A percentile compares a stretch with the other conserved stretches of the same genome.
Evolutionary conservation across 2,113 vertebrate genomes (phyloP).

Genomic region (Crotophaga sulcirostris): DNA sequence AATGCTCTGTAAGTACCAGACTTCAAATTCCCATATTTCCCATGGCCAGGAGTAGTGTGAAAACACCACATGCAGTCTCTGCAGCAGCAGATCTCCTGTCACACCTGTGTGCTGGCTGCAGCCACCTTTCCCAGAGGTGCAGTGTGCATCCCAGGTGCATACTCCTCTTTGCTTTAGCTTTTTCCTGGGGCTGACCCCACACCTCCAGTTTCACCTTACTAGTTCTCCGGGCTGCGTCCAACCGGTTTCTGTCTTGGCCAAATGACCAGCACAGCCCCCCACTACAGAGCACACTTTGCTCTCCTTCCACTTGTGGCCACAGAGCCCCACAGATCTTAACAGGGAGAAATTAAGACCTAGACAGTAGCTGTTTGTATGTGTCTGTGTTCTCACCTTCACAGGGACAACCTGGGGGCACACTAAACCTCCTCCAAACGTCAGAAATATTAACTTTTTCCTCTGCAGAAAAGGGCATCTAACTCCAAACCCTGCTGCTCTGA

Average conservation of each 20-base stretch:
- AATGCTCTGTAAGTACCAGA: background rate
- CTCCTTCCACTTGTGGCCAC: background rate
- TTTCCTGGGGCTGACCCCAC: background rate
- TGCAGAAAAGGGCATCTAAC: background rate
- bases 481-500: background rate
- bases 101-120: background rate
- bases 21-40: background rate
- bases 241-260: background rate
- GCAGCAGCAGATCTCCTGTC: background rate
- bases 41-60: background rate
- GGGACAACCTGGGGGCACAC: background rate
- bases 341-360: background rate
- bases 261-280: background rate
- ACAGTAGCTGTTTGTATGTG: background rate
- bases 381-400: background rate
- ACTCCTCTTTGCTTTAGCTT: background rate
- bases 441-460: background rate
- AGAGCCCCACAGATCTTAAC: background rate
- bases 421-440: background rate
- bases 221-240: background rate
- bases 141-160: accelerated
- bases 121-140: background rate
- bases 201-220: background rate
- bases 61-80: background rate
- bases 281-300: background rate